Percentiles rank a stretch among this genome's conserved stretches.
Evolutionary conservation across 1,140 invertebrate species (phyloP).

Genomic region (Alviniconcha marisindica): DNA sequence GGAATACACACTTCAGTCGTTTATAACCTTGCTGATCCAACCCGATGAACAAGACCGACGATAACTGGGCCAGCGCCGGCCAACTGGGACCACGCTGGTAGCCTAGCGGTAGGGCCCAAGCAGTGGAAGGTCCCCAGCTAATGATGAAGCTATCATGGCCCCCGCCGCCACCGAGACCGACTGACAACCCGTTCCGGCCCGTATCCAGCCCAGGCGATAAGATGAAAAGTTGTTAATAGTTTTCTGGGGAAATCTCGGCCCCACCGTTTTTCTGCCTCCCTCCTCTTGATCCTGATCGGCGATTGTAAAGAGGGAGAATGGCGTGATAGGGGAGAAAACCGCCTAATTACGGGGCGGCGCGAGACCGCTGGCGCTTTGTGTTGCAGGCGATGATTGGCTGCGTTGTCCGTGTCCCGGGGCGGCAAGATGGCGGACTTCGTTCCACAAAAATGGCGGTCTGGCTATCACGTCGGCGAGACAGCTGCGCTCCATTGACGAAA

Average conservation of each 20-base stretch:
- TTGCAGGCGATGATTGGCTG: not conserved
- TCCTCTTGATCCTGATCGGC: not conserved
- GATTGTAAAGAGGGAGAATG: not conserved
- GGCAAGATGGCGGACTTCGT: constrained; percentile 7
- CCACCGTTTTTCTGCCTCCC: not conserved
- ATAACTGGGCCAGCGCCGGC: too few relatives aligned
- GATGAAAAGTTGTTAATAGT: constrained; percentile 26
- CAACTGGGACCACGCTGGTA: too few relatives aligned
- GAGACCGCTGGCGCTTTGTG: not conserved
- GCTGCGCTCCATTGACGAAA: not conserved
- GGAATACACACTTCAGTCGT: too few relatives aligned
- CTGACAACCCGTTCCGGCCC: constrained; percentile 23
- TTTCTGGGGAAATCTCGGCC: not conserved
- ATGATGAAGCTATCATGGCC: constrained; percentile 32
- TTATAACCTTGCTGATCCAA: too few relatives aligned
- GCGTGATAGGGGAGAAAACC: constrained; percentile 13
- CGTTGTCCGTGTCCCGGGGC: not conserved
- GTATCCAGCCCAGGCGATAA: constrained; percentile 10
- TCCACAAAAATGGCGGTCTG: not conserved
- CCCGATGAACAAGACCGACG: too few relatives aligned
- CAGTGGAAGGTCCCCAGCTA: constrained; percentile 6
- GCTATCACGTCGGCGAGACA: not conserved
- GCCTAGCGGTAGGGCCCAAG: too few relatives aligned
- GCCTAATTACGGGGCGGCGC: constrained; percentile 23
- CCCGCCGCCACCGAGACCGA: not conserved